Base-by-base conservation (phyloP, 2,797 vertebrate genomes). In the Acridotheres tristis region DNA sequence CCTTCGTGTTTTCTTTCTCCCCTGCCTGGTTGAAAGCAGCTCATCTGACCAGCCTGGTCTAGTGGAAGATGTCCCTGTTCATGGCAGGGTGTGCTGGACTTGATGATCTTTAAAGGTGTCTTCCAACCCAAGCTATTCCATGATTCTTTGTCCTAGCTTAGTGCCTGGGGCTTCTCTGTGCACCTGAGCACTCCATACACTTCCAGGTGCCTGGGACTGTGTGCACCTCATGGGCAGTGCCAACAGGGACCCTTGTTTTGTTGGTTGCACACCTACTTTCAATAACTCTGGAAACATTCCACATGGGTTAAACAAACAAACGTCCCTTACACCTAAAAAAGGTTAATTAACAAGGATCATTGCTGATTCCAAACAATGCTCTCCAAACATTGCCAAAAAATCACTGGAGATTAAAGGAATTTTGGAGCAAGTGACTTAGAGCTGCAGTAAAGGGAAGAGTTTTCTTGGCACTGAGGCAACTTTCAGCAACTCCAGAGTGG, bases 111-210 rank as follows among this genome's bases (percentile, higher is more conserved):
- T 36, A 36, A 48, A 90, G 11, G 7, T 72, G 30, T 58, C 47
- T 66, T 59, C 38, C 66, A 78, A 15, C 6, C 5, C 47, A 48
- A 42, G 22, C 13, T 72, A 13, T 78, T 53, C 53, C 26, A 27
- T 47, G 51, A 16, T 84, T 78, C 34, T 27, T 2, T 30, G 47
- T 18, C 27, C n/a, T 1, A 0, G 10, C 0, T 0, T 13, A 8
- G 32, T 53, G 12, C 27, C 17, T 69, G 45, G 23, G 16, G 61
- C 16, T 94, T n/a, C 51, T 82, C 63, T 45, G 20, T 32, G 55
- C 20, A 10, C 23, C 50, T 62, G 71, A 30, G 38, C 55, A 58
- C 50, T 38, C 67, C 38, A 1, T 5, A 9, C 9, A 29, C 36
- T 7, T n/a, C 36, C 32, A 42, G 30, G 18, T 59, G 32, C 47